Evolutionary conservation across 2,113 vertebrate genomes (phyloP), one percentile per base, ranked within the genome.

Genomic region (Sarotherodon lohbergeri): DNA sequence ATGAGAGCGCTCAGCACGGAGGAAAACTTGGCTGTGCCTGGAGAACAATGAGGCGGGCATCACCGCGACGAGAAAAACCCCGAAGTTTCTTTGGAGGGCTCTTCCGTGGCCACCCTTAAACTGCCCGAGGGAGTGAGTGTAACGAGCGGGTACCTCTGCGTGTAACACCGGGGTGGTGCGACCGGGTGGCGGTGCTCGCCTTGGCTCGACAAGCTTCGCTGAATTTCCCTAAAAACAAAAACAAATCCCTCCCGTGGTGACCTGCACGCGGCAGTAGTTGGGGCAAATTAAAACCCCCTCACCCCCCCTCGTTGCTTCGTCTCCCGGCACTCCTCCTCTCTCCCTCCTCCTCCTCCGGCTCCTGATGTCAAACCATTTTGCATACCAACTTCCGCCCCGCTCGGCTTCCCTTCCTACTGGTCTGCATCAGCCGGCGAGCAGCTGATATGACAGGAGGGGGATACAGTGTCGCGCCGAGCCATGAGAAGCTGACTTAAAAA

Each of bases 381-480:
- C 96, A 96, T 95, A 90, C 84, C 11, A 90, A 96, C 96, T 96
- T 96, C 96, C 96, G 95, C 92, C 95, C 92, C 90, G 88, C 83
- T 92, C 79, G 78, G 71, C 92, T 85, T 43, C 16, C 68, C 91
- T 85, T 85, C 90, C 86, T n/a, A 32, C 82, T 56, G 78, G 88
- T 90, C 91, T 82, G 93, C 94, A 93, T 93, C 91, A 91, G 91
- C 93, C 94, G 92, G 93, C 86, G 56, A 91, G 88, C 86, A 89
- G 94, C 88, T 86, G 89, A 88, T 86, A 76, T 90, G 94, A 89
- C 92, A 59, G 85, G 81, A 80, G 91, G 88, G 91, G 86, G 73
- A 86, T 41, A 82, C 88, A 22, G 88, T 91, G 85, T 81, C 94
- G 82, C 83, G 8, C 29, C 50, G 61, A 82, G 84, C 88, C 50